phyloP scores from a whole-genome alignment of 2,797 vertebrate genomes.

The Lacerta bilineata region DNA sequence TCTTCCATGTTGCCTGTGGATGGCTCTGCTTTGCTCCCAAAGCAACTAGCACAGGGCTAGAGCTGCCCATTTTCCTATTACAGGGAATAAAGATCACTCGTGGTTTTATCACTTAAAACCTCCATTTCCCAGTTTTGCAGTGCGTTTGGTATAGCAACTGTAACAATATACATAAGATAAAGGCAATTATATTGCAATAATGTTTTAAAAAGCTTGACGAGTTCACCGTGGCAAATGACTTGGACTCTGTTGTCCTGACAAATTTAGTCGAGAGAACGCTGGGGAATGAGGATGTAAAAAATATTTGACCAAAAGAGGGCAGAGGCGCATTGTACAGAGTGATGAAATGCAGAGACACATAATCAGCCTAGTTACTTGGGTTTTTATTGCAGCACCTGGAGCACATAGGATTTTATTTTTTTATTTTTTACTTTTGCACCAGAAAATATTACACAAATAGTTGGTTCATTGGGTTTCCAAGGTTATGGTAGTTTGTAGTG shows the following conservation, averaged over 20 bases:
- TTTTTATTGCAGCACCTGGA: conserved; percentile 13
- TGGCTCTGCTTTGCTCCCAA: no score
- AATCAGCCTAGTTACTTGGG: neutral
- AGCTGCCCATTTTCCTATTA: no score
- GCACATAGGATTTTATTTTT: no score
- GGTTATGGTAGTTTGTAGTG: neutral
- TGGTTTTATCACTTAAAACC: neutral
- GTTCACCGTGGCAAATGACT: neutral
- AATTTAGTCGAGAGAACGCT: neutral
- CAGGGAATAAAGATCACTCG: neutral
- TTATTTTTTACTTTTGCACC: neutral
- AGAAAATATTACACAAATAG: neutral
- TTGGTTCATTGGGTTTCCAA: conserved; percentile 12
- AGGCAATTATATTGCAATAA: no score
- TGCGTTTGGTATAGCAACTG: neutral
- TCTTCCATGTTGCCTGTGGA: no score
- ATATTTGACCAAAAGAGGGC: conserved; percentile 14
- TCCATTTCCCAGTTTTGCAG: neutral
- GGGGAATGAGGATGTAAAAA: neutral
- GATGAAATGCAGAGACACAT: neutral
- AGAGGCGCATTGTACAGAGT: neutral
- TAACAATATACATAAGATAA: no score
- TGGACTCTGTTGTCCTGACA: neutral
- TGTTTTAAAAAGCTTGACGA: neutral
- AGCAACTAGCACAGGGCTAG: no score